Conservation (phyloP, 2,888 invertebrate species). For the Cryptocephalus primarius region DNA sequence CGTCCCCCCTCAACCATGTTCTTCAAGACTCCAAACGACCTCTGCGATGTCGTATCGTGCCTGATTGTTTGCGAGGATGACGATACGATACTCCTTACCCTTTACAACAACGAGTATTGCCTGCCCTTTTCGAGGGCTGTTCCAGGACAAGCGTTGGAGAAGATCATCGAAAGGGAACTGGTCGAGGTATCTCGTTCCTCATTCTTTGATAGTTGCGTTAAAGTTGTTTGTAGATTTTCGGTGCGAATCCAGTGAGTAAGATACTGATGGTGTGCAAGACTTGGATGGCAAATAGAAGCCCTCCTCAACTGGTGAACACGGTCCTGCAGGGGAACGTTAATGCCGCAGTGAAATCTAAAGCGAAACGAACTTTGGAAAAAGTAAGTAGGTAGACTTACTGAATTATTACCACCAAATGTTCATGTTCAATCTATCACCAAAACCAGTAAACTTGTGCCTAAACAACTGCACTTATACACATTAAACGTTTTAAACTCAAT, state of each 20-base stretch:
- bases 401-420: too few species aligned
- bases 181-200: slow-evolving; percentile 20
- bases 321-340: slow-evolving; percentile 9
- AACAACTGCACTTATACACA: too few species aligned
- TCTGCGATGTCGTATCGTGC: slow-evolving; percentile 24
- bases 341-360: slow-evolving; percentile 22
- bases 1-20: slow-evolving; percentile 4
- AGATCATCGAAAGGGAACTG: slow-evolving; percentile 20
- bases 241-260: too few species aligned
- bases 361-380: slow-evolving; percentile 25
- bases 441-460: too few species aligned
- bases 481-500: too few species aligned
- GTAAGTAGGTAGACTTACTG: slow-evolving; percentile 18
- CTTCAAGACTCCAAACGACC: slow-evolving; percentile 8
- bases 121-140: slow-evolving; percentile 24
- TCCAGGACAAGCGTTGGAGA: slow-evolving; percentile 19
- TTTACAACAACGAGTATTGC: slow-evolving; percentile 28
- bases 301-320: too few species aligned
- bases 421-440: too few species aligned
- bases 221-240: background rate
- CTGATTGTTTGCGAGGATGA: slow-evolving; percentile 23
- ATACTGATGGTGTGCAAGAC: too few species aligned
- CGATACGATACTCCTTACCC: slow-evolving; percentile 22
- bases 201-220: background rate
- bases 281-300: too few species aligned